Percentiles rank a stretch among this genome's conserved stretches.
phyloP scores from a whole-genome alignment of 2,797 vertebrate species.

The Fistularia tabacaria region DNA sequence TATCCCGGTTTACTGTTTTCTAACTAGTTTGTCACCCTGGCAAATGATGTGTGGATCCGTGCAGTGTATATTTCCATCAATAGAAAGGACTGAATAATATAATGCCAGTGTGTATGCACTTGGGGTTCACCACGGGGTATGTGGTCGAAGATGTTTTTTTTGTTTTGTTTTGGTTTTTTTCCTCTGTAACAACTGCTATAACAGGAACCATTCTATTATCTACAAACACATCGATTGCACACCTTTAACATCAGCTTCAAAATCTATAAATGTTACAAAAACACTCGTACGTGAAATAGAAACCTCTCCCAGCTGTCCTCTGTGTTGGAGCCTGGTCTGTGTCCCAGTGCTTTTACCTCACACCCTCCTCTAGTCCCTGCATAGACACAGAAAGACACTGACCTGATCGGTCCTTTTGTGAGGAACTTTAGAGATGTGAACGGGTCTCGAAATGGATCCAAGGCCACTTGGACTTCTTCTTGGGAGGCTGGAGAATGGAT shows the following conservation, averaged over 20 bases:
- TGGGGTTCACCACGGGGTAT: constrained; percentile 41
- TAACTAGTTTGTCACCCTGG: constrained; percentile 26
- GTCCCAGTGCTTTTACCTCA: constrained; percentile 23
- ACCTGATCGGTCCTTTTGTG: constrained; percentile 31
- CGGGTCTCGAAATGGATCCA: constrained; percentile 16
- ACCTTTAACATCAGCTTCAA: constrained; percentile 24
- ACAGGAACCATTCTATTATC: constrained; percentile 40
- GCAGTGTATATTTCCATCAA: constrained; percentile 56
- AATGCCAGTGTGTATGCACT: constrained; percentile 19
- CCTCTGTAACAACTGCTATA: constrained; percentile 26
- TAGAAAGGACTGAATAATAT: constrained; percentile 29
- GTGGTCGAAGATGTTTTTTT: constrained; percentile 33
- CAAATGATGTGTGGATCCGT: constrained; percentile 31
- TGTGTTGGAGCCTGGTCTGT: constrained; percentile 46
- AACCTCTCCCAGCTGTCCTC: constrained; percentile 44
- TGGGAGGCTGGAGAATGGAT: constrained; percentile 35
- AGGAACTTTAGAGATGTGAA: constrained; percentile 14
- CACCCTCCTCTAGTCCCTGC: constrained; percentile 31
- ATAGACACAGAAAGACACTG: constrained; percentile 37
- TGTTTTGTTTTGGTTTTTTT: constrained; percentile 30
- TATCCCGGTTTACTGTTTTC: constrained; percentile 4
- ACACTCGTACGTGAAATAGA: constrained; percentile 28
- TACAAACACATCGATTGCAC: constrained; percentile 23
- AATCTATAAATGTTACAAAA: constrained; percentile 47
- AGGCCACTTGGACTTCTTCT: constrained; percentile 32